These are phyloP conservation scores for Macrocentrus cingulum DNA, from an alignment of 1,140 invertebrate genomes.

Conservation along the genomic window DNA sequence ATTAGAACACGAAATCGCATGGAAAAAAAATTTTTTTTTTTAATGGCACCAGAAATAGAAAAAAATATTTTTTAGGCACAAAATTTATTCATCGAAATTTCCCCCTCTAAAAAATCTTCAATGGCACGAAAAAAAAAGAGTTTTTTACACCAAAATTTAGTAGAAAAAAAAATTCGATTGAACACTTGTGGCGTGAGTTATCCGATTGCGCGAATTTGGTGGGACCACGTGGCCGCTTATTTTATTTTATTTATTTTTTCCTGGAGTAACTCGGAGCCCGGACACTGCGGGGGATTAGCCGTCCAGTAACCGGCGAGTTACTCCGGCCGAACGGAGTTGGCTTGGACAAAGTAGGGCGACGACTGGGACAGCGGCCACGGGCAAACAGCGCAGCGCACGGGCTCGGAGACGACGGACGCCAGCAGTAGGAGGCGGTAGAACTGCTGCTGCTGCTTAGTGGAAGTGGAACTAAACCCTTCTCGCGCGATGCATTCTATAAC, in stretches of 20 bases:
- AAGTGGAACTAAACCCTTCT: constrained; percentile 55
- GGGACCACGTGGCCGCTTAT: constrained; percentile 17
- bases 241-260: no score
- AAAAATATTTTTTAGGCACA: no score
- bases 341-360: constrained; percentile 60
- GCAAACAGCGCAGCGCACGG: constrained; percentile 41
- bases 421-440: constrained; percentile 36
- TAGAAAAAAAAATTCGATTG: no score
- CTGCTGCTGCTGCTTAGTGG: constrained; percentile 43
- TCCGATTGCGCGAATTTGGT: background rate
- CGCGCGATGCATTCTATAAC: constrained; percentile 24
- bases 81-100: no score
- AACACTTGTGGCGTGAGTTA: no score
- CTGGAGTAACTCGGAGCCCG: constrained; percentile 10
- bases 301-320: constrained; percentile 15
- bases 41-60: no score
- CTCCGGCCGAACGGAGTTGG: constrained; percentile 46
- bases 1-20: no score
- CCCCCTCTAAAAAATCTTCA: no score
- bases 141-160: no score
- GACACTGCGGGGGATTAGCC: constrained; percentile 16
- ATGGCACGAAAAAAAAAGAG: no score
- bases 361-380: constrained; percentile 55
- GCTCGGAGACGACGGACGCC: constrained; percentile 37
- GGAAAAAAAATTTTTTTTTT: no score